Evolutionary conservation across 2,888 invertebrate genomes (phyloP), one percentile per base, ranked within the genome.

Genomic region (Synanthedon formicaeformis): DNA sequence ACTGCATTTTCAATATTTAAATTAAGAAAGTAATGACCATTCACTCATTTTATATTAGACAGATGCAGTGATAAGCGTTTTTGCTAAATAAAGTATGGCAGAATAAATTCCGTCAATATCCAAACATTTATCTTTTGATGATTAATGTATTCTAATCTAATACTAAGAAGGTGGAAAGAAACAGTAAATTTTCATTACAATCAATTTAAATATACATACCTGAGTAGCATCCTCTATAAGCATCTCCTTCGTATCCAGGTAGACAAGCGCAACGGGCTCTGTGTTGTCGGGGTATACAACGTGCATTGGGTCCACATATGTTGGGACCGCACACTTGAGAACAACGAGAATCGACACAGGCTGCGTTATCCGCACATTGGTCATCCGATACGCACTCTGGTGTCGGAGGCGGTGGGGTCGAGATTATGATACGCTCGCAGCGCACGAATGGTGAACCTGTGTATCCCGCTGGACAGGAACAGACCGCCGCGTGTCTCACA

Each of bases 181-280:
- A 18, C 4, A 23, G 6, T 52, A 23, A 49, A 40, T 10, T 13
- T 49, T 49, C 34, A 10, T 34, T 10, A 34, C 10, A 34, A 8
- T 27, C 6, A 8, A 27, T 27, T 27, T 27, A 27, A 27, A 34
- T 34, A 27, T 8, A 23, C 4, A 16, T 83, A 93, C 92, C 91
- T 70, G 93, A 91, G 65, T 92, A 91, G 67, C 95, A 96, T 63
- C 92, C 90, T 53, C 90, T 89, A 65, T 94, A 92, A 13, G 95
- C 94, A 70, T 95, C 94, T 68, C 96, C 97, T 58, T 94, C 94
- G 67, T 91, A 95, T 41, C 94, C 93, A 61, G 94, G 92, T 60
- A 91, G 88, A 68, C 96, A 96, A 2, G 92, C 91, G 71, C 96
- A 97, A 23, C 93, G 89, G 8, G 95, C 94, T 64, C 95, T 89